Base-by-base conservation (phyloP, 1,140 invertebrate genomes). In the Musca vetustissima region DNA sequence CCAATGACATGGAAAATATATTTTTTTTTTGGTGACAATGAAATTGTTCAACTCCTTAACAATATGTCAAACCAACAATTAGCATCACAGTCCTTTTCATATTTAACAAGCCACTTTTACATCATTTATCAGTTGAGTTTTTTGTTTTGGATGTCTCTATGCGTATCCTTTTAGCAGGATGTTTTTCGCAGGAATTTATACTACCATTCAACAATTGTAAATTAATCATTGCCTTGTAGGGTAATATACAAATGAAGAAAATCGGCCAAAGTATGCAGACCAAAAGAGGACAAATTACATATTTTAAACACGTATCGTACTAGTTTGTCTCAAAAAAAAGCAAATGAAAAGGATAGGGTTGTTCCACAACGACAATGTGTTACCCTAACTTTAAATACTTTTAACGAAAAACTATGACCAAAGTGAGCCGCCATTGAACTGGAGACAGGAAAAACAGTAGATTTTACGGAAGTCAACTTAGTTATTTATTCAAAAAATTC, bases 11-110 rank as follows among this genome's bases (percentile, higher is more conserved):
- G 36, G 36, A 43, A 43, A 19, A 43, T 11, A 4, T 19, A 21
- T 1, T 28, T 15, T 14, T 61, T 14, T 61, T 43, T 61, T 17
- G 25, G 19, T 28, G 7, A 36, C 57, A 36, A 61, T 43, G 6
- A 43, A 8, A 43, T 21, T 36, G 17, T 28, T 9, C 8, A 21
- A 11, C 6, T 11, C 1, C 49, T 11, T 43, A n/a, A 17, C 57
- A 61, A 61, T n/a, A 19, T 61, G 57, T 61, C 57, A 61, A 36
- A n/a, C 17, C 17, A 61, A 21, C 28, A 61, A 61, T 61, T 61
- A 61, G 36, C 21, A 36, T 11, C 57, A 43, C 4, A 61, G 57
- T 17, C 28, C 57, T 61, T 61, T 36, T 59, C 8, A 57, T 21
- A 61, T 43, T 61, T 43, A 17, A 61, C 32, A 61, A 61, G 28